Percentiles rank a stretch among this genome's conserved stretches.
phyloP scores from a whole-genome alignment of 1,140 invertebrate species.

The Halictus rubicundus region DNA sequence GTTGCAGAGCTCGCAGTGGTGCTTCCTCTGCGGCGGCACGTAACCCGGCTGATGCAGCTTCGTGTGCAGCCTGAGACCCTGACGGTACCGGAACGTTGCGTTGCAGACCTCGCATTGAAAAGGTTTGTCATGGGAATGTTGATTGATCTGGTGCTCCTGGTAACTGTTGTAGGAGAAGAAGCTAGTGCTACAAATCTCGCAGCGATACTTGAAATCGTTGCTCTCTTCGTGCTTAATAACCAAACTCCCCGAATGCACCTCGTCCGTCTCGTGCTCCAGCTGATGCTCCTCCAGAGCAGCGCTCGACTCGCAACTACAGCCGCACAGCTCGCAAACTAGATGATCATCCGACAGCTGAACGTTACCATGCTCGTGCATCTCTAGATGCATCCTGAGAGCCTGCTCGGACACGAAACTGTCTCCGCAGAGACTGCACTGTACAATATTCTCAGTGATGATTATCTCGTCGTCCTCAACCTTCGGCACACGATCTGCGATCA shows the following conservation, averaged over 20 bases:
- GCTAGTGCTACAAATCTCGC: slow-evolving; percentile 86
- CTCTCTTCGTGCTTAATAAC: slow-evolving; percentile 74
- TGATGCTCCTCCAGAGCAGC: slow-evolving; percentile 70
- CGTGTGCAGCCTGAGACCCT: slow-evolving; percentile 80
- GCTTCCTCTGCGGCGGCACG: slow-evolving; percentile 78
- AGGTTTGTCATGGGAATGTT: slow-evolving; percentile 72
- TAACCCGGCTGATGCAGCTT: slow-evolving; percentile 80
- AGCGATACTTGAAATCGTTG: slow-evolving; percentile 79
- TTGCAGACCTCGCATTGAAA: slow-evolving; percentile 80
- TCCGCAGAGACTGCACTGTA: slow-evolving; percentile 74
- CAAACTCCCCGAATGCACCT: slow-evolving; percentile 71
- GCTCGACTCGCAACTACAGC: slow-evolving; percentile 66
- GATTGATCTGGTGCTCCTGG: slow-evolving; percentile 72
- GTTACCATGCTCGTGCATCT: slow-evolving; percentile 42
- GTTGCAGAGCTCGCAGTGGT: slow-evolving; percentile 78
- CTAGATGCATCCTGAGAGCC: slow-evolving; percentile 68
- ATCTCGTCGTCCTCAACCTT: slow-evolving; percentile 58
- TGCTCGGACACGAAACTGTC: slow-evolving; percentile 76
- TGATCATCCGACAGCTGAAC: slow-evolving; percentile 34
- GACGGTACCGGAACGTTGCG: slow-evolving; percentile 79
- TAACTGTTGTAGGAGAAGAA: slow-evolving; percentile 75
- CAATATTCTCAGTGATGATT: slow-evolving; percentile 52
- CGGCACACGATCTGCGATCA: slow-evolving; percentile 55
- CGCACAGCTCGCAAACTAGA: slow-evolving; percentile 76
- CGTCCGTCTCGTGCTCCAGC: slow-evolving; percentile 60